phyloP scores from a whole-genome alignment of 2,113 vertebrate genomes.

The Paratilapia polleni region DNA sequence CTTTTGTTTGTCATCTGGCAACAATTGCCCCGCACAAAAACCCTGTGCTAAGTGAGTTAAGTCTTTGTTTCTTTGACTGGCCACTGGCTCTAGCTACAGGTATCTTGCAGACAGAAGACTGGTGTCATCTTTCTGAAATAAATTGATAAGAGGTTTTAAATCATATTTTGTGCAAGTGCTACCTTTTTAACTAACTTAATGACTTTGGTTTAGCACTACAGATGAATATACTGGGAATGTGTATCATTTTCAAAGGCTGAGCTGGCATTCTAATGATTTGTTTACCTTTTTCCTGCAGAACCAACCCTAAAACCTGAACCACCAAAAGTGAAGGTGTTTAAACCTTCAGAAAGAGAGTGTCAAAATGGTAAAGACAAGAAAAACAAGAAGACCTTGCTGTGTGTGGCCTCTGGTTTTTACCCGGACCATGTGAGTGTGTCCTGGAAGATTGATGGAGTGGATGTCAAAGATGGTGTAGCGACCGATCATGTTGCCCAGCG shows the following conservation, averaged over 20 bases:
- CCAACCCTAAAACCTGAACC: accelerated
- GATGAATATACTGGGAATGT: neutral
- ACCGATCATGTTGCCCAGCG: slow-evolving; percentile 65
- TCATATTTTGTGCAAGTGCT: neutral
- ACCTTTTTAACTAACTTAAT: neutral
- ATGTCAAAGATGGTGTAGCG: slow-evolving; percentile 45
- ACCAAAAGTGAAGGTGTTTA: slow-evolving; percentile 80
- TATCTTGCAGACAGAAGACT: too few relatives aligned
- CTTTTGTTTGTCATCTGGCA: too few relatives aligned
- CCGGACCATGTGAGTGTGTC: slow-evolving; percentile 85
- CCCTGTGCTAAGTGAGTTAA: too few relatives aligned
- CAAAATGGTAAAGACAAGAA: accelerated
- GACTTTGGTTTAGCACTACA: too few relatives aligned
- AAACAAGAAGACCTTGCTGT: slow-evolving; percentile 68
- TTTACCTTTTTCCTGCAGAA: slow-evolving; percentile 20
- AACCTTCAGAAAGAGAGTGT: slow-evolving; percentile 81
- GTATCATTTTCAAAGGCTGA: neutral
- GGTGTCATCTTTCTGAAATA: neutral
- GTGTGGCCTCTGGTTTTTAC: slow-evolving; percentile 81
- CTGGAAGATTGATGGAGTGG: slow-evolving; percentile 74
- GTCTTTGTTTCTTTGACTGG: neutral
- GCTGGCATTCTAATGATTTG: neutral
- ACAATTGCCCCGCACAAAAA: too few relatives aligned
- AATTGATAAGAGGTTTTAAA: accelerated
- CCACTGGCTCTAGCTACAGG: too few relatives aligned